phyloP scores from a whole-genome alignment of 2,113 vertebrate species.

The Brachyhypopomus gauderio region DNA sequence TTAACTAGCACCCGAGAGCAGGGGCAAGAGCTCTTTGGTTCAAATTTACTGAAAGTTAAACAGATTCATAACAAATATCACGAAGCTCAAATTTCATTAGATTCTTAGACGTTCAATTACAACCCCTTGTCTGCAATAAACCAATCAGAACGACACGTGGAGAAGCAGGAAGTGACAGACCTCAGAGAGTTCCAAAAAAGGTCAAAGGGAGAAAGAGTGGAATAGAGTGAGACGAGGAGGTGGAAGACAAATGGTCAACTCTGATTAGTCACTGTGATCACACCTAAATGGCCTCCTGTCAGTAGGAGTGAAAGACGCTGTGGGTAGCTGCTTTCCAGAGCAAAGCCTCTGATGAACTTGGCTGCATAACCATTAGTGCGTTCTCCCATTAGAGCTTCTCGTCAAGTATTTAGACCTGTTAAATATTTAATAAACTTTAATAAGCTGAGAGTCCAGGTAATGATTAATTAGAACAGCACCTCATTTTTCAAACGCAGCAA shows the following conservation, averaged over 20 bases:
- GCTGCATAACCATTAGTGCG: conserved; percentile 23
- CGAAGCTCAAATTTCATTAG: conserved; percentile 26
- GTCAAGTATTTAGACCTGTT: conserved; percentile 51
- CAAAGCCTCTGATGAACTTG: conserved; percentile 23
- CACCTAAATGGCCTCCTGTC: conserved; percentile 50
- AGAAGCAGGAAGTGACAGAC: conserved; percentile 21
- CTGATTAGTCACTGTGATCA: conserved; percentile 52
- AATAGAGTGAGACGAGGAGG: conserved; percentile 23
- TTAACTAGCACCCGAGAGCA: neutral
- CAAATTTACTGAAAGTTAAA: conserved; percentile 29
- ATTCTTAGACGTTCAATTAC: conserved; percentile 46
- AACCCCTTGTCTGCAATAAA: conserved; percentile 34
- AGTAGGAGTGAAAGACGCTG: conserved; percentile 36
- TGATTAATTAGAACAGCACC: conserved; percentile 46
- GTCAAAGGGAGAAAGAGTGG: conserved; percentile 13
- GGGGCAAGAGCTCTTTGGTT: conserved; percentile 11
- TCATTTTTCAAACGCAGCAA: conserved; percentile 52
- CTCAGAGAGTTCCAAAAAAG: conserved; percentile 39
- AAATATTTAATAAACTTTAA: conserved; percentile 57
- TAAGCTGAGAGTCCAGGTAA: conserved; percentile 51
- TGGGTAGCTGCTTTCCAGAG: conserved; percentile 43
- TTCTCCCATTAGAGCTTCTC: conserved; percentile 51
- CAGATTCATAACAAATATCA: conserved; percentile 1
- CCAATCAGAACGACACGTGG: conserved; percentile 29
- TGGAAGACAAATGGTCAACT: conserved; percentile 48